Evolutionary conservation across 1,140 invertebrate species (phyloP), one percentile per base, ranked within the genome.

Genomic region (Lanistes nyassanus): DNA sequence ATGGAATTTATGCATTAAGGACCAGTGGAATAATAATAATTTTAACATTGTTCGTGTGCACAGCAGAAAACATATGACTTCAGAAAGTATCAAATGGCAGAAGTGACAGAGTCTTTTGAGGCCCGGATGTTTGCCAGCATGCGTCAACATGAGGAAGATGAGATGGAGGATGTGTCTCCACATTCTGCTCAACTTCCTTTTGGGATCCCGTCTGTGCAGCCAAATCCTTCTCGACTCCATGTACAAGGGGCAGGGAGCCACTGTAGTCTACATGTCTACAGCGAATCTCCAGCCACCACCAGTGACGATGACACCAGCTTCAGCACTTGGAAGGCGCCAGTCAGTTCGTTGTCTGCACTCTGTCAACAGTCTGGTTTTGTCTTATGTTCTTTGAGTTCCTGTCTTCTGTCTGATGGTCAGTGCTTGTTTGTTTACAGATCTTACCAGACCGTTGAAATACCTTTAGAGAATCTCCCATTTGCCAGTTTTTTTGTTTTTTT

Each of bases 51-150:
- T 67, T 34, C 53, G 19, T 56, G 29, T 75, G 39, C 34, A 29
- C 60, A 58, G 37, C 75, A 83, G 80, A 84, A 83, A 64, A 74
- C 77, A 4, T 87, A 87, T 68, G 82, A 86, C 70, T 60, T 67
- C 68, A 78, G 74, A 39, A 84, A 84, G 72, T 87, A 87, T 69
- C 78, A 84, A 71, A 81, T 82, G 80, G 82, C 73, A 19, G 85
- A 87, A 23, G 58, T 86, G 26, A 83, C 85, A 26, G 86, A 87
- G 19, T 85, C 84, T 13, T 86, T 84, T 78, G 86, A 87, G 75
- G 80, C 81, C 0, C 73, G 74, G 29, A 86, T 87, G 85, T 80
- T 86, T 58, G 77, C 77, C 26, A 86, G 84, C 42, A 80, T 87
- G 80, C 78, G 82, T 53, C 73, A 83, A 31, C 79, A 86, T 62